These are phyloP conservation scores for Myiopsitta monachus DNA, from an alignment of 2,113 vertebrate genomes.

Conservation along the genomic window DNA sequence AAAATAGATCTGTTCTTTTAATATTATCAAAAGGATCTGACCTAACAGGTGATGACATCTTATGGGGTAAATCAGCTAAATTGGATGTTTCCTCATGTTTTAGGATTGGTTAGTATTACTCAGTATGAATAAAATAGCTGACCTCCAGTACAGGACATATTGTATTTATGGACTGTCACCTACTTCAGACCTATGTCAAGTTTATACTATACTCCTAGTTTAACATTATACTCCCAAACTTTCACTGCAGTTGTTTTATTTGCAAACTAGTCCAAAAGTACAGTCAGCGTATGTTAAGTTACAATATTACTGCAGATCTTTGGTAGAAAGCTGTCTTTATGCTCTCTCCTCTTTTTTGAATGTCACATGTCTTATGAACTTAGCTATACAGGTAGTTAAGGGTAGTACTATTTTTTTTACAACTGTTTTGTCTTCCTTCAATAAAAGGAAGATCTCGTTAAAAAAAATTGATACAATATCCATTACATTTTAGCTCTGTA, in stretches of 20 bases:
- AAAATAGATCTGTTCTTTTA: conserved; percentile 74
- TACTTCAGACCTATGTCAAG: neutral
- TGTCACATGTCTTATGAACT: neutral
- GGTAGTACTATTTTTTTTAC: neutral
- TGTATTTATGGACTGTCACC: neutral
- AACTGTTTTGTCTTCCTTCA: neutral
- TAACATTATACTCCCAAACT: neutral
- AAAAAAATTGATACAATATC: neutral
- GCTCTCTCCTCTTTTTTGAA: neutral
- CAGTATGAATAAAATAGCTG: conserved; percentile 57
- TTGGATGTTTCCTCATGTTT: conserved; percentile 71
- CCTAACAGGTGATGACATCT: conserved; percentile 46
- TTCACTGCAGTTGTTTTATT: neutral
- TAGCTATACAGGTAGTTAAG: neutral
- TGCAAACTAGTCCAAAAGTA: neutral
- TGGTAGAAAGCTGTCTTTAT: neutral
- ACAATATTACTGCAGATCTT: neutral
- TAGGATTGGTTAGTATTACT: conserved; percentile 55
- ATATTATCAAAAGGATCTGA: conserved; percentile 63
- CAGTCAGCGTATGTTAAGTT: neutral
- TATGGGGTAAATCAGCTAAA: conserved; percentile 62
- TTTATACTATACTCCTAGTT: neutral
- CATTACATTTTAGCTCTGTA: neutral
- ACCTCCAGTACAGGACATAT: conserved; percentile 16
- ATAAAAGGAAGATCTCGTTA: neutral